A percentile compares a stretch with the other conserved stretches of the same genome.
phyloP scores from a whole-genome alignment of 2,888 invertebrate genomes.

The Calameuta idolon region DNA sequence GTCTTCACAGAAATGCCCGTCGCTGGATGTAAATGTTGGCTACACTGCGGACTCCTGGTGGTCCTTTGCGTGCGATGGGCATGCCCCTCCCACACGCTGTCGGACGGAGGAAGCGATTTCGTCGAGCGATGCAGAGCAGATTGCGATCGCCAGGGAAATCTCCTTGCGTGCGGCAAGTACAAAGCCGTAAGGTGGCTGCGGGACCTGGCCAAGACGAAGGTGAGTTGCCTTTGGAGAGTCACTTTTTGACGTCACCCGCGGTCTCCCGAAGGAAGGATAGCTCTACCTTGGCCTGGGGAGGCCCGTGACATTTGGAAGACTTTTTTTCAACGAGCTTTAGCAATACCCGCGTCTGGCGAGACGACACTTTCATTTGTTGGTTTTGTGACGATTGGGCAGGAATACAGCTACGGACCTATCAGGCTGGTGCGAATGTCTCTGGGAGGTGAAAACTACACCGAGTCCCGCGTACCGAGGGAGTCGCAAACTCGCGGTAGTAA shows the following conservation, averaged over 20 bases:
- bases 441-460: conserved; percentile 6
- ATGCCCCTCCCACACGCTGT: conserved; percentile 27
- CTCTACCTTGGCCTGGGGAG: too few species aligned
- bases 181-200: conserved; percentile 58
- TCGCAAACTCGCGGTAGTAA: conserved; percentile 43
- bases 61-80: conserved; percentile 34
- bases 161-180: conserved; percentile 59
- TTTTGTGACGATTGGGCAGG: conserved; percentile 36
- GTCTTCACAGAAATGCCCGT: too few species aligned
- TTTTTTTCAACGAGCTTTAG: not conserved
- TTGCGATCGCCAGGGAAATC: conserved; percentile 51
- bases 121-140: conserved; percentile 56
- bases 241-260: too few species aligned
- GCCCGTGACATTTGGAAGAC: too few species aligned
- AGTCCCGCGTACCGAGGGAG: conserved; percentile 51
- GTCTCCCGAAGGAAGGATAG: too few species aligned
- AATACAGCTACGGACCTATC: conserved; percentile 58
- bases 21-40: too few species aligned
- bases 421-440: conserved; percentile 59
- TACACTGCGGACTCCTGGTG: conserved; percentile 25
- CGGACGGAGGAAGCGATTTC: conserved; percentile 40
- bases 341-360: too few species aligned
- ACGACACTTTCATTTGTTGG: too few species aligned
- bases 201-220: conserved; percentile 56
- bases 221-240: conserved; percentile 26